Evolutionary conservation across 2,888 invertebrate species (phyloP).

Genomic region (Philonicus albiceps): DNA sequence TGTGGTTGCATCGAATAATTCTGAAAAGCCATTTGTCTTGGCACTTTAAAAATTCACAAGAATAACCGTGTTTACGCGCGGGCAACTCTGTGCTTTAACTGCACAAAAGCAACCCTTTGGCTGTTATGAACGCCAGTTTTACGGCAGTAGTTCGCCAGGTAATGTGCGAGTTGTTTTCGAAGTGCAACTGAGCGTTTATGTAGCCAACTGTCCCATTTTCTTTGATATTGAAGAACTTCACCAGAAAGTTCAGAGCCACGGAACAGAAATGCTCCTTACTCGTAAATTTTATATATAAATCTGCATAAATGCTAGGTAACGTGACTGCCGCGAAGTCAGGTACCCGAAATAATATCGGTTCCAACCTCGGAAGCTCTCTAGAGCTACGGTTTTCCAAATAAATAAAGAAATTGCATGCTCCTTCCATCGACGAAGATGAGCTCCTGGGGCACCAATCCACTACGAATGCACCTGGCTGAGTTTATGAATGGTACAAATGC

Average conservation of each 20-base stretch:
- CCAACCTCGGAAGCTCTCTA: background rate
- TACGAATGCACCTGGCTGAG: background rate
- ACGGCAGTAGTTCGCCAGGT: background rate
- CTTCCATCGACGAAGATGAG: slow-evolving; percentile 43
- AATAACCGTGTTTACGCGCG: background rate
- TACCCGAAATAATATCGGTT: background rate
- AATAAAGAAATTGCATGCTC: slow-evolving; percentile 45
- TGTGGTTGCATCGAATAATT: background rate
- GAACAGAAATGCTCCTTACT: background rate
- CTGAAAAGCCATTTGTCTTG: background rate
- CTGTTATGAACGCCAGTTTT: background rate
- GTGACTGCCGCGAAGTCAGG: slow-evolving; percentile 39
- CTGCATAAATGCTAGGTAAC: slow-evolving; percentile 45
- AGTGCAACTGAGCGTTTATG: background rate
- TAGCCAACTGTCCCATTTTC: background rate
- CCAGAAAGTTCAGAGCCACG: background rate
- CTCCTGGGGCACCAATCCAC: background rate
- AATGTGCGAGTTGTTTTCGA: background rate
- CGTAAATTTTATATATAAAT: slow-evolving; percentile 39
- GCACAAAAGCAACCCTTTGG: background rate
- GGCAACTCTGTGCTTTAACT: background rate
- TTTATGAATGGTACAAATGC: slow-evolving; percentile 11
- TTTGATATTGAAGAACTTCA: background rate
- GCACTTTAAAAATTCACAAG: background rate
- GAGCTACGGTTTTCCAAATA: background rate